These are phyloP conservation scores for Sciurus niger DNA, from an alignment of 2,113 vertebrate genomes.

Conservation along the genomic window DNA sequence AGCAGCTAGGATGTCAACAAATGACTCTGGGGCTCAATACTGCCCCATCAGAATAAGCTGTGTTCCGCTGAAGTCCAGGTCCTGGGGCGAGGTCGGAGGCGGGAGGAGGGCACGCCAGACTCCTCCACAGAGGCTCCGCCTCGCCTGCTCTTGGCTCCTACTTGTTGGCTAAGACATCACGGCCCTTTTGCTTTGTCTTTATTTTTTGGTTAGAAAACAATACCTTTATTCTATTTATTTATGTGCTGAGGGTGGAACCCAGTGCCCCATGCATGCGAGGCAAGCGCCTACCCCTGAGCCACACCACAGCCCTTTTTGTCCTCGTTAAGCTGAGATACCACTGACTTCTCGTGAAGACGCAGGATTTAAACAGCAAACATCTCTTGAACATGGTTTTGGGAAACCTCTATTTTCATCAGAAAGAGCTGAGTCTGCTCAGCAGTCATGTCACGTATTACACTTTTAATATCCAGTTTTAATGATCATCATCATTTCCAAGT, in stretches of 20 bases:
- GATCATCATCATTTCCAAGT: too few relatives aligned
- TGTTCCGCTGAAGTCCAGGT: fast-evolving
- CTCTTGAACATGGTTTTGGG: not conserved
- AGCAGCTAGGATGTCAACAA: too few relatives aligned
- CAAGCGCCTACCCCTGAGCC: too few relatives aligned
- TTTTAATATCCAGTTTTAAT: not conserved
- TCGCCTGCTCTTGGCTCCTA: too few relatives aligned
- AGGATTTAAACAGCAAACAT: not conserved
- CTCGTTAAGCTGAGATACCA: not conserved
- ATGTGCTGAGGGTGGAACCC: too few relatives aligned
- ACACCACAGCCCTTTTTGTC: not conserved
- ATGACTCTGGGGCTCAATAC: fast-evolving
- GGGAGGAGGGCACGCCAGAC: not conserved
- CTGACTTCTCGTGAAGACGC: not conserved
- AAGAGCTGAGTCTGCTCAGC: not conserved
- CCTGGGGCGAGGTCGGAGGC: fast-evolving
- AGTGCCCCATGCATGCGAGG: too few relatives aligned
- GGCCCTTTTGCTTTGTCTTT: not conserved
- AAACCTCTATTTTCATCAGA: not conserved
- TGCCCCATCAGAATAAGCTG: not conserved
- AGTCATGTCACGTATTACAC: fast-evolving
- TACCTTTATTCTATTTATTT: too few relatives aligned
- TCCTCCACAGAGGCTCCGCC: not conserved
- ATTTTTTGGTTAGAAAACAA: too few relatives aligned
- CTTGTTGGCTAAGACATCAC: not conserved